Evolutionary conservation across 2,113 vertebrate genomes (phyloP), one percentile per base, ranked within the genome.

Genomic region (Nerophis ophidion): DNA sequence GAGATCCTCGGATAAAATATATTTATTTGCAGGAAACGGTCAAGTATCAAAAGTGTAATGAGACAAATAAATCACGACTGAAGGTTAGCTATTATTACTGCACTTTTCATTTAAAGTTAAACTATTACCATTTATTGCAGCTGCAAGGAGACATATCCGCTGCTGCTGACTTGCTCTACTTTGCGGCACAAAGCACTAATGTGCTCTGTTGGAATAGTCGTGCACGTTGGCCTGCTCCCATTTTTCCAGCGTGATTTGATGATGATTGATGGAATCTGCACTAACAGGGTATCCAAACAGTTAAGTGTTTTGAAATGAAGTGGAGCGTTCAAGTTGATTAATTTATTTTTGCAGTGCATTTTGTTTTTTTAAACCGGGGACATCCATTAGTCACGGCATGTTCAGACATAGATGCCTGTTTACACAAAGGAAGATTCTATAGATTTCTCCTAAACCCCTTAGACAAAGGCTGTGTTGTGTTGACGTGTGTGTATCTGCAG

Each of bases 401-500:
- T 76, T 63, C 40, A 57, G 58, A 52, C 71, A 65, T 67, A 68
- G 19, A 61, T 35, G 17, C 71, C 46, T 79, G 76, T 83, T 84
- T 81, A 81, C 57, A 63, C n/a, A 52, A 68, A 53, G 44, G 51
- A 63, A 16, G 26, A 67, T 51, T 71, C 48, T 73, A 63, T 65
- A 70, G 67, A 61, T 54, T 53, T 77, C 75, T 68, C 70, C 63
- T 16, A 74, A 70, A 71, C 66, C 47, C 61, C 68, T 64, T 42
- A 56, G 53, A 79, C 71, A 86, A 82, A 76, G 66, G 59, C 50
- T 61, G 72, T 76, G 83, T 86, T 82, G 77, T 86, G 59, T 71
- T 56, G 45, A 57, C 45, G 70, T 45, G 58, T n/a, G 15, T 70
- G 48, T 56, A 13, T 42, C 34, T 68, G 55, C 58, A 65, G 61